phyloP scores from a whole-genome alignment of 2,797 vertebrate species.

The Chaetophractus vellerosus region DNA sequence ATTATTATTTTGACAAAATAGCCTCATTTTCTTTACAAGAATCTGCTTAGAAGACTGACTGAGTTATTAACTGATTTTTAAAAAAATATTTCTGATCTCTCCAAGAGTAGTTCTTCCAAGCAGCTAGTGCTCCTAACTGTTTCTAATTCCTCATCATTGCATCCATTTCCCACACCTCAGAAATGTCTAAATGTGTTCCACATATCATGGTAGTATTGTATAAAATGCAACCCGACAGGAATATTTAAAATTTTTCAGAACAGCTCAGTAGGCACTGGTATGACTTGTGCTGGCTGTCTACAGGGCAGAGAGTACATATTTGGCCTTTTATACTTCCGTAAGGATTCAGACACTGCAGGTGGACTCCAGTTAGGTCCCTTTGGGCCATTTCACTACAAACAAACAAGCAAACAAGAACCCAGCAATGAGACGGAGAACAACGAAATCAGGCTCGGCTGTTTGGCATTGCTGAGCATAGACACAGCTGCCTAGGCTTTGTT shows the following conservation, averaged over 20 bases:
- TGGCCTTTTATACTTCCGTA: neutral
- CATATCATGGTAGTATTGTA: slow-evolving; percentile 69
- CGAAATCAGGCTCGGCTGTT: slow-evolving; percentile 56
- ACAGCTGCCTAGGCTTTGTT: slow-evolving; percentile 83
- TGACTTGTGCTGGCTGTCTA: slow-evolving; percentile 63
- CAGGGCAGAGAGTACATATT: neutral
- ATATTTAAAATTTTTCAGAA: slow-evolving; percentile 80
- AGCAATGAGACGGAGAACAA: slow-evolving; percentile 50
- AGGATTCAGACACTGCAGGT: slow-evolving; percentile 69
- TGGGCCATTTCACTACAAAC: slow-evolving; percentile 74
- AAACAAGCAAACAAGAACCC: slow-evolving; percentile 67
- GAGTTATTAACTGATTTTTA: slow-evolving; percentile 84
- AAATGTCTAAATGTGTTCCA: slow-evolving; percentile 80
- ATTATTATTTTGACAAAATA: slow-evolving; percentile 85
- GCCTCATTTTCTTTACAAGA: slow-evolving; percentile 72
- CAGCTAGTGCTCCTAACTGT: slow-evolving; percentile 71
- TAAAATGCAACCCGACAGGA: slow-evolving; percentile 84
- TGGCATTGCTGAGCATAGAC: slow-evolving; percentile 77
- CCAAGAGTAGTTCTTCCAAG: slow-evolving; percentile 58
- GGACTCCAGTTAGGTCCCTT: slow-evolving; percentile 54
- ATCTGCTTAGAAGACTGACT: slow-evolving; percentile 79
- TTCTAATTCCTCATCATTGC: slow-evolving; percentile 84
- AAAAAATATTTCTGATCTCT: slow-evolving; percentile 78
- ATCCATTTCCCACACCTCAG: slow-evolving; percentile 81
- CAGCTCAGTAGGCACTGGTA: slow-evolving; percentile 40